Evolutionary conservation across 2,797 vertebrate species (phyloP), one percentile per base, ranked within the genome.

Genomic region (Champsocephalus gunnari): DNA sequence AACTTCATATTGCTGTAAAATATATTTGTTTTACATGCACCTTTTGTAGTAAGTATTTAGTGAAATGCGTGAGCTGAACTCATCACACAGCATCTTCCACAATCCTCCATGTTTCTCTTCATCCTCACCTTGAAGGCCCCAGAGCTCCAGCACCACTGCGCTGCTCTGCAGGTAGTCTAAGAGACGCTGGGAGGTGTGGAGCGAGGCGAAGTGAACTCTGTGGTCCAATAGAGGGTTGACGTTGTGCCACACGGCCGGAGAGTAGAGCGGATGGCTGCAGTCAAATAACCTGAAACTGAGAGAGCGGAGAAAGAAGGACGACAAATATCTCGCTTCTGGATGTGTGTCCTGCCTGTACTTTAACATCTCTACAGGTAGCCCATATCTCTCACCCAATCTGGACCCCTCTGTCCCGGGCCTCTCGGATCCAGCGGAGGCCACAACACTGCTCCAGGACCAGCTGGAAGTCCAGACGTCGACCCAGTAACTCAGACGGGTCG

Each of bases 51-150:
- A 16, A 14, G 38, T 58, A 49, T 41, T 12, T 17, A 50, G 14
- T 50, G 10, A 13, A 43, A 12, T 68, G 17, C 9, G 0, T 32
- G 24, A 49, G 45, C 14, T 62, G 11, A 47, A 55, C 5, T 14
- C 14, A 11, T 9, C 24, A 16, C 34, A 19, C 3, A 19, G 14
- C 17, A 10, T 57, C 4, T 53, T 28, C 2, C 0, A 0, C 38
- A 60, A 12, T 14, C 13, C 24, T 56, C 17, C 14, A 16, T 43
- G 10, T 12, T 19, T 19, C 11, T 54, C n/a, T 63, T 58, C 45
- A 32, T 60, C 58, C 66, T 71, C 89, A 97, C 97, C 96, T 94
- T 97, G 96, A 64, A 98, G 95, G 3, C 96, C 96, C 96, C 96
- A 97, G 43, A 97, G 94, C 75, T 97, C 96, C 84, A 97, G 90